A percentile compares a stretch with the other conserved stretches of the same genome.
These are phyloP conservation scores for Enteromius unitaeniatus DNA, from an alignment of 2,797 vertebrate genomes.

Conservation along the genomic window DNA sequence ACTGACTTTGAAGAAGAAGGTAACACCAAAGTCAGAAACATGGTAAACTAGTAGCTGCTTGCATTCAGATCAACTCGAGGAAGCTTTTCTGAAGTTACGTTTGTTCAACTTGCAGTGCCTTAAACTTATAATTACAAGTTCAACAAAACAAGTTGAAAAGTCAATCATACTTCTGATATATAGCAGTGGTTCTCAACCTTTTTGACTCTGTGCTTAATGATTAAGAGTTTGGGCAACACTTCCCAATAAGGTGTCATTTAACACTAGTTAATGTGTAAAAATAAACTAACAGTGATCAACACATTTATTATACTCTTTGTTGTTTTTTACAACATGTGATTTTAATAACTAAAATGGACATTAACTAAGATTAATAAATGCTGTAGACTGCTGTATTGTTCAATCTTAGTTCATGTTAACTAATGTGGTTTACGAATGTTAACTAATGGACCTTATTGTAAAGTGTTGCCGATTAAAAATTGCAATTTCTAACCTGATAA, in stretches of 20 bases:
- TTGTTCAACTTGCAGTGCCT: background rate
- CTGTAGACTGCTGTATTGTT: too few species aligned
- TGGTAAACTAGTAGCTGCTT: background rate
- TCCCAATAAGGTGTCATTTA: too few species aligned
- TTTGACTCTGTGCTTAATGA: background rate
- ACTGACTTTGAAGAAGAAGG: background rate
- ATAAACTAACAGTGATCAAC: too few species aligned
- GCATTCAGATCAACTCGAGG: background rate
- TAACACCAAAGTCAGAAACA: background rate
- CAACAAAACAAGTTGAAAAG: background rate
- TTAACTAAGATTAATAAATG: too few species aligned
- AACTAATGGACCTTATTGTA: too few species aligned
- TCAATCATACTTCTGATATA: background rate
- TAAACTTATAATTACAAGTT: background rate
- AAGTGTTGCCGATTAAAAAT: background rate
- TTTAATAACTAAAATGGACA: too few species aligned
- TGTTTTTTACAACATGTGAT: too few species aligned
- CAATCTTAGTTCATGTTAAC: too few species aligned
- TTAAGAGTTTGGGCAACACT: background rate
- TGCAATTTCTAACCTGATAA: background rate
- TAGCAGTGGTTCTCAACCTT: background rate
- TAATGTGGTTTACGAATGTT: too few species aligned
- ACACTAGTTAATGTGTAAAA: too few species aligned
- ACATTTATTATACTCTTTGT: too few species aligned
- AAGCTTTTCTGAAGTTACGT: background rate